Base-by-base conservation (phyloP, 2,797 vertebrate species). In the Chelon auratus region DNA sequence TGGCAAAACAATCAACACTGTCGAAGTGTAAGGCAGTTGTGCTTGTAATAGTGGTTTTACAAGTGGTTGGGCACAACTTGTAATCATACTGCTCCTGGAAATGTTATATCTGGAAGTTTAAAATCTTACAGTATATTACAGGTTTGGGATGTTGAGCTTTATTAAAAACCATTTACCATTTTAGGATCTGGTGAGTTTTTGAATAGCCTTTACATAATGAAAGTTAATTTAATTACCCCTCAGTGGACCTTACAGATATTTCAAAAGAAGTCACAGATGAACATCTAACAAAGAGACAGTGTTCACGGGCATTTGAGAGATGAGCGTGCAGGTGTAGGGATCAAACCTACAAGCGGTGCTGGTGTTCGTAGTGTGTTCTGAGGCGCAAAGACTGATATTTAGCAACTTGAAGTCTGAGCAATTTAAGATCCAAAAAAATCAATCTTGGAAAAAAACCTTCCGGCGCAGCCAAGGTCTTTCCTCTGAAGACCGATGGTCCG, bases 401-500 rank as follows among this genome's bases (percentile, higher is more conserved):
- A 62, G 52, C 50, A 57, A 55, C 73, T 75, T 71, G 72, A 62
- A 54, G 54, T 57, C 72, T 37, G 64, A 71, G 69, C 67, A 79
- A 72, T 77, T 81, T 87, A 63, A 61, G 59, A 73, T 65, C 78
- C 67, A 26, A 68, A 61, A 66, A 65, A 86, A 85, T 87, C 74
- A 83, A 85, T 85, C 73, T 83, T 63, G 61, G 83, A 83, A 81
- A 83, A 33, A 33, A 33, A 75, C 69, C 74, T 72, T 77, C 52
- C 37, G 20, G 72, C 62, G 45, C 58, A 71, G 62, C 77, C 71
- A 83, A 79, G 71, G 87, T 85, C 81, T 67, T 82, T 80, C 80
- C 76, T 78, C 72, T 71, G 68, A 84, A 81, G 84, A 87, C 59
- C 60, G 84, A 89, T 85, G 85, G 85, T 62, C 3, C 37, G 66